phyloP scores from a whole-genome alignment of 2,797 vertebrate genomes.

The Microchirus variegatus region DNA sequence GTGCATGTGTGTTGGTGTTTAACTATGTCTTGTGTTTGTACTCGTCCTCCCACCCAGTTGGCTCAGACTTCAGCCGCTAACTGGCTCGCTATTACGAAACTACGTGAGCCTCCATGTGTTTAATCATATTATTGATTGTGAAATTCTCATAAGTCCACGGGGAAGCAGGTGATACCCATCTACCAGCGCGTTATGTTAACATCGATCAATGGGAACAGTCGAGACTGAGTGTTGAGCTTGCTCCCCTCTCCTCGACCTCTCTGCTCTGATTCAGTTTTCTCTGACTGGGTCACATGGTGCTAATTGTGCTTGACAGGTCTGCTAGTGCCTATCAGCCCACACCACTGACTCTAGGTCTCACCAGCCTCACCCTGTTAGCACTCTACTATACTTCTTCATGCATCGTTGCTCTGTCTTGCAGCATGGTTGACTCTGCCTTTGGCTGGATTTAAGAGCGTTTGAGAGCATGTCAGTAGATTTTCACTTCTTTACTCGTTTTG shows the following conservation, averaged over 20 bases:
- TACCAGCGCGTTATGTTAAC: slow-evolving; percentile 2
- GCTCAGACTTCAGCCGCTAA: slow-evolving; percentile 9
- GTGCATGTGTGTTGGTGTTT: background rate
- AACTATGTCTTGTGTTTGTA: slow-evolving; percentile 6
- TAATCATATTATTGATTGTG: slow-evolving; percentile 10
- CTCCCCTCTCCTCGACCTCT: slow-evolving; percentile 14
- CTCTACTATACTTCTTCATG: slow-evolving; percentile 38
- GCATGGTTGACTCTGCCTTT: slow-evolving; percentile 19
- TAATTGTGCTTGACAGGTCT: slow-evolving; percentile 78
- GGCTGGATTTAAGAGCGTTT: slow-evolving; percentile 8
- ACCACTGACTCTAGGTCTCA: slow-evolving; percentile 60
- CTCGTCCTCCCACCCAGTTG: background rate
- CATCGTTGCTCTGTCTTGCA: slow-evolving; percentile 44
- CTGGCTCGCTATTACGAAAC: slow-evolving; percentile 11
- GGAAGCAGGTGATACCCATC: slow-evolving; percentile 34
- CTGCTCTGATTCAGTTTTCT: slow-evolving; percentile 29
- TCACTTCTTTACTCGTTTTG: background rate
- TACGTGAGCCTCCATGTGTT: slow-evolving; percentile 18
- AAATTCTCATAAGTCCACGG: slow-evolving; percentile 37
- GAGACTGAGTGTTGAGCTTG: slow-evolving; percentile 10
- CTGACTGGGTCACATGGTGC: slow-evolving; percentile 73
- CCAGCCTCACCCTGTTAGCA: slow-evolving; percentile 58
- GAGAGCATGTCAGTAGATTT: background rate
- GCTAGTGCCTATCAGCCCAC: slow-evolving; percentile 62
- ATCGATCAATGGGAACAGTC: slow-evolving; percentile 22